A percentile compares a stretch with the other conserved stretches of the same genome.
phyloP scores from a whole-genome alignment of 1,140 invertebrate species.

The Liolophura sinensis region DNA sequence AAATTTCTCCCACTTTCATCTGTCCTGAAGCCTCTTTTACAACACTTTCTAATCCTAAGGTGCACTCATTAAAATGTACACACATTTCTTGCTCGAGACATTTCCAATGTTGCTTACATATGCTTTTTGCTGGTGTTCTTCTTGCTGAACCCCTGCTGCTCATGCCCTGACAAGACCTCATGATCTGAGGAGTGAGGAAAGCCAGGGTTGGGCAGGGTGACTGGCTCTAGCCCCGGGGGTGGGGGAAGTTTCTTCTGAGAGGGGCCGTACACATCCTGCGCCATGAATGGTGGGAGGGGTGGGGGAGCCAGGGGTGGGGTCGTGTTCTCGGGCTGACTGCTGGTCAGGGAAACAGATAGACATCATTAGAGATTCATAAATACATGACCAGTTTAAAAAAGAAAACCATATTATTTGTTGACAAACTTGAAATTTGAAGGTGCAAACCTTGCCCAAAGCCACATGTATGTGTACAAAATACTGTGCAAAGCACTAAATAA shows the following conservation, averaged over 20 bases:
- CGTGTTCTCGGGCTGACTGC: neutral
- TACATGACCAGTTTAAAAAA: neutral
- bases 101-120: neutral
- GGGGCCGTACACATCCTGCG: slow-evolving; percentile 22
- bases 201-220: slow-evolving; percentile 31
- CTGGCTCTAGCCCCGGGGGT: slow-evolving; percentile 47
- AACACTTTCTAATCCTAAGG: too few species aligned
- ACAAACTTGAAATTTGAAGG: too few species aligned
- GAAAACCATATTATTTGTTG: neutral
- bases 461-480: too few species aligned
- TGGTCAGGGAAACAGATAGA: too few species aligned
- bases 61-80: too few species aligned
- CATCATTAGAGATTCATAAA: neutral
- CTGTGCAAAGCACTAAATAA: too few species aligned
- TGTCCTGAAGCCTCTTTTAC: too few species aligned
- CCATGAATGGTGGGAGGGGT: slow-evolving; percentile 27
- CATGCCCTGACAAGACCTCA: slow-evolving; percentile 16
- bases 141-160: slow-evolving; percentile 7
- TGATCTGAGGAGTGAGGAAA: slow-evolving; percentile 21
- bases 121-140: neutral
- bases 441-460: too few species aligned
- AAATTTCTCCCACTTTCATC: too few species aligned
- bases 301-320: slow-evolving; percentile 16
- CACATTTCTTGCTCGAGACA: too few species aligned
- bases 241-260: slow-evolving; percentile 29